Base-by-base conservation (phyloP, 2,797 vertebrate species). In the Galaxias olidus region DNA sequence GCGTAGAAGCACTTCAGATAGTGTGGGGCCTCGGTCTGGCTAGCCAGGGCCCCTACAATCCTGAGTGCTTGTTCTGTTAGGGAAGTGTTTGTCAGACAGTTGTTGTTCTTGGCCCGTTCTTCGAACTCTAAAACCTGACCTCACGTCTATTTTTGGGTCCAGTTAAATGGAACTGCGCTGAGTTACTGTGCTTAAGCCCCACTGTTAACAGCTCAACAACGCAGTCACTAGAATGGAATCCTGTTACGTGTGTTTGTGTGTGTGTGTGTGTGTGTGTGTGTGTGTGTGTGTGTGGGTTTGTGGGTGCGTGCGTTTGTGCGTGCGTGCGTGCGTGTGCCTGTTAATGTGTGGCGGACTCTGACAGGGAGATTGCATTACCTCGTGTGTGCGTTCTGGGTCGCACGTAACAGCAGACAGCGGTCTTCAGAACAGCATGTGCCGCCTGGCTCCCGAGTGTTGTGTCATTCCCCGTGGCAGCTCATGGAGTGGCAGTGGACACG, bases 31-130 rank as follows among this genome's bases (percentile, higher is more conserved):
- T 61, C 55, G 1, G 76, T 66, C 30, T 72, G 76, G 78, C 71
- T 82, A 81, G 15, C 55, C 70, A 72, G 63, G 69, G 53, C 71
- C 67, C 76, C 72, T 18, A 2, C 66, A 52, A 65, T 65, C 66
- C 79, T 6, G n/a, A 86, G 81, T 84, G 84, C 79, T 85, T 86
- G 81, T 85, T 85, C 87, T 76, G 55, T 84, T 85, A 81, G 74
- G 80, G 84, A 77, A 77, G 65, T 9, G 51, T 66, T 57, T 66
- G 79, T 77, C 54, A 65, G 78, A 65, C 73, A 30, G 30, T 30
- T 79, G 69, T 74, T 82, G 75, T 81, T 82, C 80, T 83, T 87
- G 78, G 79, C 75, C 17, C 54, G 65, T 64, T 69, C 73, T 58
- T 71, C 73, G 66, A 60, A 8, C 77, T 72, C 75, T 68, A 79